Conservation (phyloP, 53 echinoderm and acorn worm species). For the Echinarachnius parma region DNA sequence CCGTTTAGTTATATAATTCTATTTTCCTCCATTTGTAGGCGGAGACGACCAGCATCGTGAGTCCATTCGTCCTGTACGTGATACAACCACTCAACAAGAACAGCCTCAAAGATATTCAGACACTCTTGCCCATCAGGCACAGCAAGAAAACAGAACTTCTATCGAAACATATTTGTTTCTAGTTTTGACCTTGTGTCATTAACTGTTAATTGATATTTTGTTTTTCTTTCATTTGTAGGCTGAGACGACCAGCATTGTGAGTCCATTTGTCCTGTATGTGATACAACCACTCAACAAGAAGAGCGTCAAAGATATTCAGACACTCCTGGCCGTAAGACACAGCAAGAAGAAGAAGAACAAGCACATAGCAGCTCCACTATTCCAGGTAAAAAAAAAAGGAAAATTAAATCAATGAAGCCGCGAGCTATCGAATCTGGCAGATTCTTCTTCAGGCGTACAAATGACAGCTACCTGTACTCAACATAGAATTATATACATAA, state of each 20-base stretch:
- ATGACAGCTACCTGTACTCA: too few species aligned
- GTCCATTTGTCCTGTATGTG: slow-evolving; percentile 69
- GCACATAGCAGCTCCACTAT: slow-evolving; percentile 63
- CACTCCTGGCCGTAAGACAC: slow-evolving; percentile 66
- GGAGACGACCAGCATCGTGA: slow-evolving; percentile 62
- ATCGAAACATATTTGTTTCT: neutral
- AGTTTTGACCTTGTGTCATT: neutral
- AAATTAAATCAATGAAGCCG: too few species aligned
- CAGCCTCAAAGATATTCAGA: slow-evolving; percentile 59
- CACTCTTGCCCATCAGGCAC: slow-evolving; percentile 51
- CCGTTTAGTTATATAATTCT: too few species aligned
- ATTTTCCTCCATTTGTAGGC: slow-evolving; percentile 29
- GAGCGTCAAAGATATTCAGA: slow-evolving; percentile 67
- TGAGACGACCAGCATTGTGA: slow-evolving; percentile 68
- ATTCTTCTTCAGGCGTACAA: too few species aligned
- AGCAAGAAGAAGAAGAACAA: slow-evolving; percentile 97
- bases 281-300: slow-evolving; percentile 82
- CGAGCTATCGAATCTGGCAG: neutral
- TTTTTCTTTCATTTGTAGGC: slow-evolving; percentile 47
- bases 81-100: slow-evolving; percentile 78
- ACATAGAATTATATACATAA: too few species aligned
- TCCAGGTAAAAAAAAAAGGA: slow-evolving; percentile 67
- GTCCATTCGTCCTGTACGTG: slow-evolving; percentile 64
- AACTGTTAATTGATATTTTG: neutral
- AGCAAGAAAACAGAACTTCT: slow-evolving; percentile 79